Evolutionary conservation across 2,797 vertebrate genomes (phyloP).

Genomic region (Propithecus perrieri): DNA sequence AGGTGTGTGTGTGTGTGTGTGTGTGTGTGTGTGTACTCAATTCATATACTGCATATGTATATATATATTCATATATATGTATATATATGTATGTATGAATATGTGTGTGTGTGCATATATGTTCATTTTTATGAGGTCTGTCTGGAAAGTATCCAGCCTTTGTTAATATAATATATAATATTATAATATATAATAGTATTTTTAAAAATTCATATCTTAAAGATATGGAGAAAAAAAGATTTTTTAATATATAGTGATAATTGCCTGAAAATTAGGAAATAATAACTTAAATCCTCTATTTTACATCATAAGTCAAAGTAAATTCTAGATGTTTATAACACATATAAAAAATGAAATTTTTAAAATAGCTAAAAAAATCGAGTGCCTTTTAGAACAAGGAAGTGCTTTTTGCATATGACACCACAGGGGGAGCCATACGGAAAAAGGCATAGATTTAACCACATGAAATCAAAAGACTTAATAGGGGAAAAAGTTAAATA

Average conservation of each 20-base stretch:
- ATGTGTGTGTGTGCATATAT: background rate
- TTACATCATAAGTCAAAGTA: background rate
- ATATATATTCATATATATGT: too few species aligned
- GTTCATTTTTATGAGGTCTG: background rate
- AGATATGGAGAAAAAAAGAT: background rate
- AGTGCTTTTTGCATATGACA: background rate
- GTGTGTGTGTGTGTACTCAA: background rate
- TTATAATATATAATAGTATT: background rate
- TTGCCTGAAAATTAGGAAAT: background rate
- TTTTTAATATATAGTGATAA: background rate
- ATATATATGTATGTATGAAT: too few species aligned
- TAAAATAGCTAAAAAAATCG: background rate
- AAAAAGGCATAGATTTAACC: background rate
- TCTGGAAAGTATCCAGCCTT: too few species aligned
- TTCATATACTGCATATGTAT: background rate
- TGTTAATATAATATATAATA: too few species aligned
- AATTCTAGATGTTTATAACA: background rate
- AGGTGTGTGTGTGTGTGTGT: background rate
- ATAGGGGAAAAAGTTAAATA: background rate
- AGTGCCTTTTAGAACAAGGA: background rate
- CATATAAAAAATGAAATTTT: background rate
- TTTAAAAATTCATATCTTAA: background rate
- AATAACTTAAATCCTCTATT: background rate
- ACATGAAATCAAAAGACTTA: background rate
- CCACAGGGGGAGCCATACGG: background rate